These are phyloP conservation scores for Sorex fumeus DNA, from an alignment of 2,113 vertebrate genomes.

Conservation along the genomic window DNA sequence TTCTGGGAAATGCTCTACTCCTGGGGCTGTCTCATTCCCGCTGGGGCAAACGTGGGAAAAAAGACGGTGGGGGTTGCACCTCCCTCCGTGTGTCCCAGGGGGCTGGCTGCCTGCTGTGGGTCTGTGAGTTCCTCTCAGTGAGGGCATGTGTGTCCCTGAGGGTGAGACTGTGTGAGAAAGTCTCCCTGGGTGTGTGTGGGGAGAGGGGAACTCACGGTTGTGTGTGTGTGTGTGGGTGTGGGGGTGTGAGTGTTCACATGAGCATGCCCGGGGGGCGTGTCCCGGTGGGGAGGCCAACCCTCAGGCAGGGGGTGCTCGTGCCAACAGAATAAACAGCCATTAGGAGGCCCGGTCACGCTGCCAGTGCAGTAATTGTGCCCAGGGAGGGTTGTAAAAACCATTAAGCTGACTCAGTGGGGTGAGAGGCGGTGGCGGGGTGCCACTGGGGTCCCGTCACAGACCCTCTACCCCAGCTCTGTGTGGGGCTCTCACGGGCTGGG, in stretches of 20 bases:
- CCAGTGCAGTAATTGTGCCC: conserved; percentile 80
- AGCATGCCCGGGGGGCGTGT: conserved; percentile 59
- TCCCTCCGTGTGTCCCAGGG: neutral
- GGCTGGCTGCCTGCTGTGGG: neutral
- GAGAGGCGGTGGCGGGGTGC: conserved; percentile 68
- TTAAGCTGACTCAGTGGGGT: conserved; percentile 84
- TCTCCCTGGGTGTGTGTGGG: conserved; percentile 55
- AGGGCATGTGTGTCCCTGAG: neutral
- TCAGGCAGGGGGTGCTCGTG: conserved; percentile 74
- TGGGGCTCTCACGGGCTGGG: conserved; percentile 21
- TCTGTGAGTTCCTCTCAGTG: conserved; percentile 3
- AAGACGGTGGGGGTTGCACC: neutral
- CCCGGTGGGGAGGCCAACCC: conserved; percentile 74
- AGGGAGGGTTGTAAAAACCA: conserved; percentile 84
- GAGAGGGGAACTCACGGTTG: conserved; percentile 10
- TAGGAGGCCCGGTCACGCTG: conserved; percentile 70
- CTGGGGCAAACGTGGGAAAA: conserved; percentile 1
- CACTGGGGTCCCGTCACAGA: neutral
- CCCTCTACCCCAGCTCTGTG: neutral
- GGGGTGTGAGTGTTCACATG: conserved; percentile 69
- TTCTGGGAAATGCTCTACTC: neutral
- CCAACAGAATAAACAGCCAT: conserved; percentile 86
- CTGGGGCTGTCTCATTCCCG: neutral
- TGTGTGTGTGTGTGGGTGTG: conserved; percentile 31
- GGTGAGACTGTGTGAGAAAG: conserved; percentile 67